These are phyloP conservation scores for Mesodorylaimus sp. DNA, from an alignment of 2,888 invertebrate genomes.

Conservation along the genomic window DNA sequence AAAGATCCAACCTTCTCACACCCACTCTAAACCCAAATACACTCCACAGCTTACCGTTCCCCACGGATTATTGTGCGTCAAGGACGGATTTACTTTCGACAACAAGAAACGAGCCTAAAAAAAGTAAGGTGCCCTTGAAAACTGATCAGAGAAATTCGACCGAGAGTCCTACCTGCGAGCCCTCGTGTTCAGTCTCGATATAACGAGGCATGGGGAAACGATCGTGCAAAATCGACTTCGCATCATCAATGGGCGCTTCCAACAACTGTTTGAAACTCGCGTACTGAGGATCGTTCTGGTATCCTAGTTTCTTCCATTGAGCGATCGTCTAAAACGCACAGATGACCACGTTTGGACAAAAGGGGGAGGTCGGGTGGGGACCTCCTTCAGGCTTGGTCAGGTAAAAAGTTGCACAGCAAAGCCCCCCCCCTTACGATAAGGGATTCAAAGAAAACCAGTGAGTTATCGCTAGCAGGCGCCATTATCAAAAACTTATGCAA, in stretches of 20 bases:
- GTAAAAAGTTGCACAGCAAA: neutral
- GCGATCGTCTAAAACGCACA: constrained; percentile 59
- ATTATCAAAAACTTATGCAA: neutral
- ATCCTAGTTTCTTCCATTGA: constrained; percentile 82
- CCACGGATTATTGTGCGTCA: constrained; percentile 83
- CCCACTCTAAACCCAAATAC: too few relatives aligned
- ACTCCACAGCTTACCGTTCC: constrained; percentile 63
- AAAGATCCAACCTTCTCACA: too few relatives aligned
- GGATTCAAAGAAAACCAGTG: neutral
- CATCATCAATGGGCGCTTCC: constrained; percentile 87
- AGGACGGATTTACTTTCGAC: constrained; percentile 98
- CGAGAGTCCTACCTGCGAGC: constrained; percentile 63
- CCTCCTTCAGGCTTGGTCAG: too few relatives aligned
- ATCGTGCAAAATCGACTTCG: constrained; percentile 80
- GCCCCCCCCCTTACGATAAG: neutral
- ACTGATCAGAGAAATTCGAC: too few relatives aligned
- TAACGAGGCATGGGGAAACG: constrained; percentile 97
- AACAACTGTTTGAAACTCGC: constrained; percentile 88
- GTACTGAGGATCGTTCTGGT: constrained; percentile 90
- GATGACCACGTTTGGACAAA: neutral
- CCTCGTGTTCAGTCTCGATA: constrained; percentile 97
- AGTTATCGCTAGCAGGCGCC: too few relatives aligned
- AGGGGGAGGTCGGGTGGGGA: too few relatives aligned
- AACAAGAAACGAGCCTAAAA: constrained; percentile 77
- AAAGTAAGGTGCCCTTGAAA: too few relatives aligned